Base-by-base conservation (phyloP, 2,113 vertebrate species). In the Chrysochloris asiatica region DNA sequence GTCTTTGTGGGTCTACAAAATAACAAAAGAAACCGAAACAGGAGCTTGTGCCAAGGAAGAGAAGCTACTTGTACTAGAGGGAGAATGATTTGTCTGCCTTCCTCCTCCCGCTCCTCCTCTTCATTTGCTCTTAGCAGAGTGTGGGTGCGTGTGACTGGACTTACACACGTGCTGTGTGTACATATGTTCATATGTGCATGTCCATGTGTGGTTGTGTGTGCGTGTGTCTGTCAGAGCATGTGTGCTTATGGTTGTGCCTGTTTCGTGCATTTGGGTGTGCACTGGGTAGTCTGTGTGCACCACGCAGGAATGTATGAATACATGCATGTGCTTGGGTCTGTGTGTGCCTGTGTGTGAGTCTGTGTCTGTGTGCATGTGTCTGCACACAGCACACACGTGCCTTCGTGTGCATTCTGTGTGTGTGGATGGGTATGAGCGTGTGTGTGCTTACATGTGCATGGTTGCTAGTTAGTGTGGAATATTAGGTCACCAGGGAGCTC, bases 1-100 rank as follows among this genome's bases (percentile, higher is more conserved):
- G 86, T 93, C 86, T 92, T 76, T 47, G 16, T 50, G 82, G n/a
- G 90, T 87, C 82, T 82, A 75, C 78, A 91, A 89, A 90, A 47
- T 77, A 76, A 86, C 80, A 67, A 80, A 91, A 90, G 81, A 77
- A 41, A 86, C 67, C 80, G 80, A n/a, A 93, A 92, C 86, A 82
- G 36, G 88, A 82, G 72, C 83, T 83, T 72, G 50, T 77, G 83
- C 93, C 77, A 86, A 90, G 59, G 79, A 73, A 76, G 78, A 83
- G 54, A 80, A 86, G 84, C 80, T 75, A 2, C 67, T 26, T 61
- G 80, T 48, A 83, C 26, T 13, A 21, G 73, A n/a, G 77, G 26
- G 36, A 69, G 47, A 36, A 72, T 36, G 69, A 75, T 43, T 43
- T 52, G 38, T 71, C 91, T 67, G 0, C 45, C 76, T 65, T 41